A percentile compares a stretch with the other conserved stretches of the same genome.
phyloP scores from a whole-genome alignment of 2,113 vertebrate species.

The Xiphophorus hellerii region DNA sequence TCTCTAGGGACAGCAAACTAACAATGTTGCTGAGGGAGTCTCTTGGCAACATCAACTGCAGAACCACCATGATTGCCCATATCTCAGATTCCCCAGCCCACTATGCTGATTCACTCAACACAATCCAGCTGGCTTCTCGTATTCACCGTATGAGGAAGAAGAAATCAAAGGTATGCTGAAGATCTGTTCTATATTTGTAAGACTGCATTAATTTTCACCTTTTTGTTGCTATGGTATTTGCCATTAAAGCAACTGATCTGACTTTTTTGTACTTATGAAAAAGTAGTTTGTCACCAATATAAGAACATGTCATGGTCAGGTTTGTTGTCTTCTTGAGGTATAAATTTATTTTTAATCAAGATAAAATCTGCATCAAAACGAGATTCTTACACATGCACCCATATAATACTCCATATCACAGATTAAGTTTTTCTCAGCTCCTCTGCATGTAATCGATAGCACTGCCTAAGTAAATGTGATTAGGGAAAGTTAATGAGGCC shows the following conservation, averaged over 20 bases:
- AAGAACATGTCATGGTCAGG: not conserved
- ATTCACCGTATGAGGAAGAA: constrained; percentile 96
- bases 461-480: constrained; percentile 65
- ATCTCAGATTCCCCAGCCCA: constrained; percentile 89
- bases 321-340: not conserved
- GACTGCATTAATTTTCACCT: not conserved
- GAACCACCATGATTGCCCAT: constrained; percentile 96
- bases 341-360: not conserved
- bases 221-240: not conserved
- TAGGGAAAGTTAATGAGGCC: constrained; percentile 71
- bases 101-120: constrained; percentile 93
- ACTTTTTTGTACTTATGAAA: not conserved
- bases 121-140: constrained; percentile 93
- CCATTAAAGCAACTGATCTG: too few relatives aligned
- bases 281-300: not conserved
- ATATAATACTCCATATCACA: constrained; percentile 57
- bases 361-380: not conserved
- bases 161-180: constrained; percentile 88
- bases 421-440: constrained; percentile 56
- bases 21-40: constrained; percentile 95
- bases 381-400: constrained; percentile 3
- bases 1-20: constrained; percentile 92
- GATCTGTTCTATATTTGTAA: not conserved
- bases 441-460: constrained; percentile 71
- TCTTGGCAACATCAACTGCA: constrained; percentile 92